Conservation (phyloP, 2,888 invertebrate species). For the Antheraea yamamai region DNA sequence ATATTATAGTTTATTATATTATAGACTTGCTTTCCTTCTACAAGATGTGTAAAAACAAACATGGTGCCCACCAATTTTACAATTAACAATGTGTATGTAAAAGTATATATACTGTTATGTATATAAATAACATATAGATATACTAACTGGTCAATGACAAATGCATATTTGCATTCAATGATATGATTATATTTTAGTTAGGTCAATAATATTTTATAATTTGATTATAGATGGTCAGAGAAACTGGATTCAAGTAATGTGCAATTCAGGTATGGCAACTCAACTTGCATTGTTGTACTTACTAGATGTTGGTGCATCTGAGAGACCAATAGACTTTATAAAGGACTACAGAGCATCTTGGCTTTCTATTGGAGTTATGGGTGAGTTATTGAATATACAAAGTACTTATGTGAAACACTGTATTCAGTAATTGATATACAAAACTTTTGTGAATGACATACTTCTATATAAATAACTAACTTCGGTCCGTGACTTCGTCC, state of each 20-base stretch:
- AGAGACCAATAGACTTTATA: constrained; percentile 89
- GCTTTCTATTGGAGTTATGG: constrained; percentile 90
- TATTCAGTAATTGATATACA: no score
- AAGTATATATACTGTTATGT: not conserved
- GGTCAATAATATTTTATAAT: not conserved
- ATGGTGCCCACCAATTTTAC: not conserved
- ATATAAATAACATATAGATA: not conserved
- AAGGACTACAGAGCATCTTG: constrained; percentile 90
- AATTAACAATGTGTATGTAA: not conserved
- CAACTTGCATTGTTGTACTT: constrained; percentile 89
- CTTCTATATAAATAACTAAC: no score
- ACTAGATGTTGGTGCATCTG: constrained; percentile 89
- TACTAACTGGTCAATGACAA: not conserved
- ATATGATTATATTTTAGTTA: not conserved
- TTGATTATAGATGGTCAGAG: constrained; percentile 88
- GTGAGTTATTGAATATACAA: constrained; percentile 57
- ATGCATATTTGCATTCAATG: not conserved
- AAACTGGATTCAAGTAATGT: constrained; percentile 94
- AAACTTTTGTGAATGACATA: no score
- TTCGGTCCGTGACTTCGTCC: no score
- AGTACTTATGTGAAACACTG: no score
- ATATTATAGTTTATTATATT: no score
- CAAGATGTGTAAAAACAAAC: no score
- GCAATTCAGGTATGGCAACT: constrained; percentile 94
- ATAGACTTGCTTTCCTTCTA: no score